Percentiles rank a stretch among this genome's conserved stretches.
Conservation (phyloP, 2,113 vertebrate genomes). For the Heterotis niloticus region DNA sequence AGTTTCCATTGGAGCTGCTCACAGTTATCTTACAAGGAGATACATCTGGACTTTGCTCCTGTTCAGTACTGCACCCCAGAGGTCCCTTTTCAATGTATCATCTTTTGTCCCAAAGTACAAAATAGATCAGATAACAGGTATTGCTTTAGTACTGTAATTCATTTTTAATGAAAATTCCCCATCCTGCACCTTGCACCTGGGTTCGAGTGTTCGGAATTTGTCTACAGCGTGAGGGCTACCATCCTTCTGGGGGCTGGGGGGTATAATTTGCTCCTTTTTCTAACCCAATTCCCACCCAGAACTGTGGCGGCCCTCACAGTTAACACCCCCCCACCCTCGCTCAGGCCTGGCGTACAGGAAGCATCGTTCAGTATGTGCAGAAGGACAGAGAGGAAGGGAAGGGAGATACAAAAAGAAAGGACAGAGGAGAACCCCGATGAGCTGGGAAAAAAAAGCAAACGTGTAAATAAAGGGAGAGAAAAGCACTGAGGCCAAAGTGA, state of each 20-base stretch:
- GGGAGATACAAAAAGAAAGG: conserved; percentile 51
- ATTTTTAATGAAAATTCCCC: conserved; percentile 70
- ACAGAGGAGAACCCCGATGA: conserved; percentile 34
- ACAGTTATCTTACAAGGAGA: conserved; percentile 87
- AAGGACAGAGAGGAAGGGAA: conserved; percentile 54
- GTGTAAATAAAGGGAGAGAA: conserved; percentile 51
- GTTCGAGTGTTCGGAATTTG: no score
- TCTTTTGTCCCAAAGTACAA: conserved; percentile 69
- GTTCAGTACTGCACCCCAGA: conserved; percentile 65
- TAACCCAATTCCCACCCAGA: conserved; percentile 43
- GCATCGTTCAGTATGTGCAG: conserved; percentile 72
- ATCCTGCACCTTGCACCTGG: conserved; percentile 65
- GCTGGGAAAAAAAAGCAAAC: conserved; percentile 43
- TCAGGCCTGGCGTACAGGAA: conserved; percentile 68
- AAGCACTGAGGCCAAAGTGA: conserved; percentile 43
- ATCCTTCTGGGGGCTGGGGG: no score
- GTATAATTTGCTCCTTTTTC: conserved; percentile 53
- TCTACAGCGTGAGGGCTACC: no score
- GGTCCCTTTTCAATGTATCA: conserved; percentile 38
- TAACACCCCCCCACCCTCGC: no score
- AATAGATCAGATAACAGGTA: conserved; percentile 77
- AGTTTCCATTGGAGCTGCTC: conserved; percentile 85
- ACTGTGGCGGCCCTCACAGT: conserved; percentile 29
- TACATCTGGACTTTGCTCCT: conserved; percentile 80
- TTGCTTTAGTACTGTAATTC: conserved; percentile 73